Percentiles rank a stretch among this genome's conserved stretches.
Evolutionary conservation across 1,140 invertebrate genomes (phyloP).

Genomic region (Oreohelix idahoensis): DNA sequence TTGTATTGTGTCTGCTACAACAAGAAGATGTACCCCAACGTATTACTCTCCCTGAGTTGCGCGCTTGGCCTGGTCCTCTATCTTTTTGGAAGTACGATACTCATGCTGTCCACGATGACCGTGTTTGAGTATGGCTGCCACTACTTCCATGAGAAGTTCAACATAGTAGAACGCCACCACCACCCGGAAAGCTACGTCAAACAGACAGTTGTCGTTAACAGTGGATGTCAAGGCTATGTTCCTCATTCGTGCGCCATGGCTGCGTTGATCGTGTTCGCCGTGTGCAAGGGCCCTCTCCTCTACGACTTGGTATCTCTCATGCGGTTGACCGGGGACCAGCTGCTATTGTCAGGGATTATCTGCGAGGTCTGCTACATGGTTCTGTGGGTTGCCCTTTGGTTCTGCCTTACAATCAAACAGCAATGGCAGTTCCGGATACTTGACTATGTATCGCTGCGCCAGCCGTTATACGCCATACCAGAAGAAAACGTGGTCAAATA

Average conservation of each 20-base stretch:
- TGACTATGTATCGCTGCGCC: conserved; percentile 58
- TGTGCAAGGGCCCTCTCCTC: conserved; percentile 59
- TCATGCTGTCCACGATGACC: conserved; percentile 56
- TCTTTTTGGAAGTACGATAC: conserved; percentile 51
- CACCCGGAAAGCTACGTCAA: conserved; percentile 52
- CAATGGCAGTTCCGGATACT: conserved; percentile 64
- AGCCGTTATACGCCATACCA: conserved; percentile 51
- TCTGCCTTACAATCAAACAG: conserved; percentile 63
- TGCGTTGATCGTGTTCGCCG: conserved; percentile 51
- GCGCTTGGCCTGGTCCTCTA: conserved; percentile 50
- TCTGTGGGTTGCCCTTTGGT: conserved; percentile 64
- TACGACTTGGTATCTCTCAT: conserved; percentile 61
- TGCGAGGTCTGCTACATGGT: conserved; percentile 63
- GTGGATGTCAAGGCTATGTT: conserved; percentile 60
- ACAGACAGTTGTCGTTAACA: conserved; percentile 50
- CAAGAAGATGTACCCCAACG: conserved; percentile 44
- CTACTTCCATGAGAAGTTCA: conserved; percentile 60
- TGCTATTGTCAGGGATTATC: conserved; percentile 56
- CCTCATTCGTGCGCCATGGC: conserved; percentile 61
- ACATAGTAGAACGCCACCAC: conserved; percentile 55
- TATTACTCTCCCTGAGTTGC: conserved; percentile 47
- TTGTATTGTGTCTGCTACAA: conserved; percentile 61
- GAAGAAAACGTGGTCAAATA: conserved; percentile 54
- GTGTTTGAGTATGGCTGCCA: conserved; percentile 62
- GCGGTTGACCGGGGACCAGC: conserved; percentile 49